A percentile compares a stretch with the other conserved stretches of the same genome.
Evolutionary conservation across 2,888 invertebrate genomes (phyloP).

Genomic region (Sepiola atlantica): DNA sequence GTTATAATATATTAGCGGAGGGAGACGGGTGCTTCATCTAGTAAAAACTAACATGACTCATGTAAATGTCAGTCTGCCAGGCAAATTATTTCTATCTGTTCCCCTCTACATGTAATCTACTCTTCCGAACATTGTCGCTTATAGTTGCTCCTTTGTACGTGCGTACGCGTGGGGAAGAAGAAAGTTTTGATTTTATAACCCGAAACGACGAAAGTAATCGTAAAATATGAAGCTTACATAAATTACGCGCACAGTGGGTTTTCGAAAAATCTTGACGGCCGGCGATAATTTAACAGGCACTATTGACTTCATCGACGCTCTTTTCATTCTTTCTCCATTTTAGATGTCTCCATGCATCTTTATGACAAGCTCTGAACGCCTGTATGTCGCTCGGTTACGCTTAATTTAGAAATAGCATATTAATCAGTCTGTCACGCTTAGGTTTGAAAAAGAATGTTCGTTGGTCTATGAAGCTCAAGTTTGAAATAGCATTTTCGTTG

Average conservation of each 20-base stretch:
- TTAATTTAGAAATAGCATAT: too few species aligned
- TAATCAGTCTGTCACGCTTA: too few species aligned
- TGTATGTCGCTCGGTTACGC: too few species aligned
- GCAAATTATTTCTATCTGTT: background rate
- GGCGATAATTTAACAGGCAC: background rate
- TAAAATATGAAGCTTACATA: background rate
- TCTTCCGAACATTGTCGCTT: background rate
- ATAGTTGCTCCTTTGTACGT: background rate
- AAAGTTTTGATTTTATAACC: background rate
- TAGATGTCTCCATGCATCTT: too few species aligned
- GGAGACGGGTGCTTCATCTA: too few species aligned
- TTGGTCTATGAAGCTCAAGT: too few species aligned
- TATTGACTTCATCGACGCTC: background rate
- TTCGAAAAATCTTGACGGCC: background rate
- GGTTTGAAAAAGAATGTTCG: too few species aligned
- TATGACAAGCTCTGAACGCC: too few species aligned
- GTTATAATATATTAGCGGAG: too few species aligned
- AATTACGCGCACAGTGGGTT: background rate
- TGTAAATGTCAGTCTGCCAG: background rate
- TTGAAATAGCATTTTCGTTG: too few species aligned
- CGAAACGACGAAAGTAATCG: background rate
- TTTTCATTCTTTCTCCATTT: too few species aligned
- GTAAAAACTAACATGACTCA: background rate
- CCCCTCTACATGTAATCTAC: background rate
- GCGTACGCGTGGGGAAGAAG: background rate